Percentiles rank a stretch among this genome's conserved stretches.
Conservation (phyloP, 2,797 vertebrate species). For the Myioborus melanocephalus region DNA sequence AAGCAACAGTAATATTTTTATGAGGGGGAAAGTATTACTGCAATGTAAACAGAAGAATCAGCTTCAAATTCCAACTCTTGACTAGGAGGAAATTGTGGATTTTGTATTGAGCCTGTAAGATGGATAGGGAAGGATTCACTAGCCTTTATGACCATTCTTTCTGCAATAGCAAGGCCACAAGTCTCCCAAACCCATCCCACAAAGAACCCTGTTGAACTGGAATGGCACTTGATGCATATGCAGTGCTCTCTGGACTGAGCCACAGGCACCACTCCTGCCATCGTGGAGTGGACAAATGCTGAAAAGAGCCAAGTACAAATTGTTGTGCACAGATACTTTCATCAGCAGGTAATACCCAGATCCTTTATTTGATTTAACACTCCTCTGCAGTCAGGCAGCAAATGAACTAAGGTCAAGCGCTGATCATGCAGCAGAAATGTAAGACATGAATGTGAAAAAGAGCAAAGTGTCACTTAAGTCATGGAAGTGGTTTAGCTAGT, state of each 20-base stretch:
- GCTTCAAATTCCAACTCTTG: not conserved
- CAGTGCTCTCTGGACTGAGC: not conserved
- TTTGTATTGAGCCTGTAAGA: not conserved
- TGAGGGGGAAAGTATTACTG: not conserved
- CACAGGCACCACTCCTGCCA: not conserved
- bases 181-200: not conserved
- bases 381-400: not conserved
- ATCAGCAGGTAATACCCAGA: not conserved
- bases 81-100: not conserved
- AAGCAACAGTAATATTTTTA: not conserved
- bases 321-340: not conserved
- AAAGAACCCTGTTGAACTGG: not conserved
- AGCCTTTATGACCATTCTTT: not conserved
- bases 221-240: accelerated
- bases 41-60: not conserved
- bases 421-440: not conserved
- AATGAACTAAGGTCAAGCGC: not conserved
- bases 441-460: not conserved
- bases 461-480: not conserved
- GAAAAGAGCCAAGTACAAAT: not conserved
- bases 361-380: not conserved
- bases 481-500: not conserved
- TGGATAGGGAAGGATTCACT: not conserved
- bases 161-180: not conserved
- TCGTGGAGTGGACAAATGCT: not conserved